Evolutionary conservation across 2,888 invertebrate species (phyloP), one percentile per base, ranked within the genome.

Genomic region (Thecophora atra): DNA sequence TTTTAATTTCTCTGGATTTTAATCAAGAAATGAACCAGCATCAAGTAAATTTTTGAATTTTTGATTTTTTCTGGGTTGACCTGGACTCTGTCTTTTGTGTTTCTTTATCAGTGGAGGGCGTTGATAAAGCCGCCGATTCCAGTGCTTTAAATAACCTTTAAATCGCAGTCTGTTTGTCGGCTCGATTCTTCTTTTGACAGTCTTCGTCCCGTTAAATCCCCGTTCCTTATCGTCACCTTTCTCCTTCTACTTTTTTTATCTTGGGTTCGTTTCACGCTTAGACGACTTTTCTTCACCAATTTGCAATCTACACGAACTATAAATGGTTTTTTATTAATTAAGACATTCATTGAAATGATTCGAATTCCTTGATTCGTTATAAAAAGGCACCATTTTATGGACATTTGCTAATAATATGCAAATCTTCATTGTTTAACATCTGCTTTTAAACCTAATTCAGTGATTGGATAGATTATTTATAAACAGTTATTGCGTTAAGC

Each of bases 291-390:
- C 17, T 47, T 17, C n/a, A 17, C 17, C 47, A 47, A 47, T 8
- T n/a, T 47, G 17, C 47, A n/a, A 47, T 47, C 47, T 37, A 37
- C 37, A 37, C 37, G 6, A 37, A 37, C 37, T 37, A 37, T 37
- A n/a, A 47, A 47, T 47, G 69, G 64, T 60, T 71, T 70, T 72
- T 72, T 70, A 74, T 74, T 74, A 76, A 71, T 74, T 73, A 72
- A 47, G 74, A 76, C 76, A 74, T 71, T 73, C 70, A 74, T 74
- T 73, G 74, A 74, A 72, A 71, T 74, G 72, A 5, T 47, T 47
- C 17, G 15, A 47, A n/a, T 47, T 47, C n/a, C 37, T 37, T 37
- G 37, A 37, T 37, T 37, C 37, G 1, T 8, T 37, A 37, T 37
- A 37, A 37, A 1, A 37, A n/a, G n/a, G 37, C 37, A 37, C 37